Evolutionary conservation across 2,888 invertebrate species (phyloP).

Genomic region (Pantelozetes paolii): DNA sequence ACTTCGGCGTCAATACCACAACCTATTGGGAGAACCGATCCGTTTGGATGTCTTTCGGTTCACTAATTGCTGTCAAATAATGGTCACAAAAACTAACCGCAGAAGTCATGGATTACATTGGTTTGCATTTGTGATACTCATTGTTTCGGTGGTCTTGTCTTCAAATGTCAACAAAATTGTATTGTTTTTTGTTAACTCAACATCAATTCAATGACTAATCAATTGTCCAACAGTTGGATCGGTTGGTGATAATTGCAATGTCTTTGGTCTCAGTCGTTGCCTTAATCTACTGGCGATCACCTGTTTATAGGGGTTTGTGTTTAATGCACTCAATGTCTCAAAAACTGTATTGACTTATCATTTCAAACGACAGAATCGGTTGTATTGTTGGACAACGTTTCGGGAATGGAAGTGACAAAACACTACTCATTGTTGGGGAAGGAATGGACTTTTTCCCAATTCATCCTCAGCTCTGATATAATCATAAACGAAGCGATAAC

Average conservation of each 20-base stretch:
- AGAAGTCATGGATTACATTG: not conserved
- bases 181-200: not conserved
- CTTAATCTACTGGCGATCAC: conserved; percentile 6
- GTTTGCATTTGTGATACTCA: not conserved
- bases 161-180: conserved; percentile 17
- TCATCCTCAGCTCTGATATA: conserved; percentile 32
- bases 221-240: conserved; percentile 16
- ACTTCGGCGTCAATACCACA: conserved; percentile 21
- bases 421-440: not conserved
- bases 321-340: too few species aligned
- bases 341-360: not conserved
- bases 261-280: not conserved
- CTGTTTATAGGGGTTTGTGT: not conserved
- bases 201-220: not conserved
- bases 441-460: not conserved
- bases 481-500: conserved; percentile 41
- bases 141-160: not conserved
- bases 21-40: conserved; percentile 12
- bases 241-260: not conserved
- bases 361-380: conserved; percentile 30
- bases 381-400: conserved; percentile 35
- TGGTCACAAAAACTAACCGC: not conserved
- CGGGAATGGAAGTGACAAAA: conserved; percentile 34
- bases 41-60: conserved; percentile 19
- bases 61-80: conserved; percentile 17